phyloP scores from a whole-genome alignment of 2,797 vertebrate species.

The Tragelaphus eurycerus region DNA sequence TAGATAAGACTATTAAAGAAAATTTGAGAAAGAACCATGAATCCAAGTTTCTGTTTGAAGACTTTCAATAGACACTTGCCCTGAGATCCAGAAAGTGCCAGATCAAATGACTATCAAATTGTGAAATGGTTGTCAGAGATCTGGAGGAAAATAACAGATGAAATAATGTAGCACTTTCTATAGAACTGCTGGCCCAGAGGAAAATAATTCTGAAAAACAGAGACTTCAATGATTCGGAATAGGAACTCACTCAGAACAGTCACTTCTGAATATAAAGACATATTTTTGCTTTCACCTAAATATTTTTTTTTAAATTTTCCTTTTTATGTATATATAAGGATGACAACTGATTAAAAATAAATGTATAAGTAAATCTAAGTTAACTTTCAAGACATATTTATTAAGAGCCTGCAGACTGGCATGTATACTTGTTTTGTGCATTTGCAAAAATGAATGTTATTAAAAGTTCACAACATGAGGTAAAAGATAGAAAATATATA shows the following conservation, averaged over 20 bases:
- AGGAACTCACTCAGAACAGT: neutral
- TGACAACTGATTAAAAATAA: neutral
- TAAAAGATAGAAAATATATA: neutral
- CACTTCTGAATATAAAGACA: neutral
- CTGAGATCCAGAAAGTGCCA: neutral
- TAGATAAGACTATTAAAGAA: neutral
- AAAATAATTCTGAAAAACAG: neutral
- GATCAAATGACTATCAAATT: neutral
- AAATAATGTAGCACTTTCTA: neutral
- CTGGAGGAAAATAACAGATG: neutral
- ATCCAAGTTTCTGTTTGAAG: neutral
- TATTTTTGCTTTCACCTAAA: neutral
- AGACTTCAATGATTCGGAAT: neutral
- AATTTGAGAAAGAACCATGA: neutral
- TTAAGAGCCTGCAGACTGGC: neutral
- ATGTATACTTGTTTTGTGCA: neutral
- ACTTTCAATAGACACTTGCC: neutral
- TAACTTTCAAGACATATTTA: neutral
- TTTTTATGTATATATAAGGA: neutral
- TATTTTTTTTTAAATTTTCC: neutral
- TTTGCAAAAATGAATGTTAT: neutral
- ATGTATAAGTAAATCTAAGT: neutral
- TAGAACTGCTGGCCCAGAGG: neutral
- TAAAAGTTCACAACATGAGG: neutral
- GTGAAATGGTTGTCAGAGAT: neutral